Percentiles rank a stretch among this genome's conserved stretches.
Evolutionary conservation across 2,888 invertebrate species (phyloP).

Genomic region (Bugulina stolonifera): DNA sequence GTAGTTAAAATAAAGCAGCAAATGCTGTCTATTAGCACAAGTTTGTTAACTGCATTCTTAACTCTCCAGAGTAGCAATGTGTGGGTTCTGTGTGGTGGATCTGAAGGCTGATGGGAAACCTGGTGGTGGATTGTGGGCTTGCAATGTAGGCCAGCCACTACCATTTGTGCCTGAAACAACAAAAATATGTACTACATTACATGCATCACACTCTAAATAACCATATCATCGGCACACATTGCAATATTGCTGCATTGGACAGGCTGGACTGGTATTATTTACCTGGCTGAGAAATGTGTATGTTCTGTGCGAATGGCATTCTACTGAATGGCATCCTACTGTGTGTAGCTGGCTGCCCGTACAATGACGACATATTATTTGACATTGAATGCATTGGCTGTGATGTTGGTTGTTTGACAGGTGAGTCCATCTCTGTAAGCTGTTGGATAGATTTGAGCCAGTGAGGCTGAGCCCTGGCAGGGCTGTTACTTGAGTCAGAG

Average conservation of each 20-base stretch:
- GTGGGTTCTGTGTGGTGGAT: conserved; percentile 41
- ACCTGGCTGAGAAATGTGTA: conserved; percentile 14
- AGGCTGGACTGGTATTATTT: background rate
- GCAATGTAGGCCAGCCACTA: conserved; percentile 39
- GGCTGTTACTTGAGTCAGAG: conserved; percentile 30
- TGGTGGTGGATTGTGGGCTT: conserved; percentile 47
- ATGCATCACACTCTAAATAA: too few species aligned
- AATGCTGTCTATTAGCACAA: conserved; percentile 6
- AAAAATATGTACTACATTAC: too few species aligned
- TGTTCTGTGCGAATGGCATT: conserved; percentile 21
- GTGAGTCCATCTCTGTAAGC: conserved; percentile 49
- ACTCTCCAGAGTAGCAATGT: conserved; percentile 28
- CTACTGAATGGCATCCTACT: background rate
- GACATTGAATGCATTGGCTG: background rate
- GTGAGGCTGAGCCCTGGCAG: conserved; percentile 50
- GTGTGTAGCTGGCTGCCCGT: conserved; percentile 5
- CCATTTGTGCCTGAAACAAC: background rate
- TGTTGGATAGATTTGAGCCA: conserved; percentile 55
- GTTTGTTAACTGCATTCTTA: background rate
- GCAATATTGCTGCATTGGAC: too few species aligned
- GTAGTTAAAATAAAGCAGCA: conserved; percentile 14
- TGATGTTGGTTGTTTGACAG: conserved; percentile 31
- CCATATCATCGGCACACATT: too few species aligned
- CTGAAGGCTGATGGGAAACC: conserved; percentile 45
- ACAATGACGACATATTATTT: background rate